Percentiles rank a stretch among this genome's conserved stretches.
These are phyloP conservation scores for Patella vulgata DNA, from an alignment of 1,140 invertebrate genomes.

Conservation along the genomic window DNA sequence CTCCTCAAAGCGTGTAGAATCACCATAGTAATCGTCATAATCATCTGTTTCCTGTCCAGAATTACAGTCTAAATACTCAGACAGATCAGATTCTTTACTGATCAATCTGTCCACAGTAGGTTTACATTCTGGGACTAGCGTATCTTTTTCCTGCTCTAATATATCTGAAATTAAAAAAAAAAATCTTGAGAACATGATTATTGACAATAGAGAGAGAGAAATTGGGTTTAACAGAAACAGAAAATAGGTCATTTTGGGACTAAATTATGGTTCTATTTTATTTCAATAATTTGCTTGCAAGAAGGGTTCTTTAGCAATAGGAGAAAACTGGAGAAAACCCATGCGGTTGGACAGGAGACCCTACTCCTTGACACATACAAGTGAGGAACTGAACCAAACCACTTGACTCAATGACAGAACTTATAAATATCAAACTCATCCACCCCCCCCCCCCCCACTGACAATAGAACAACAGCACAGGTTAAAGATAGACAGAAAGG, in stretches of 20 bases:
- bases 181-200: neutral
- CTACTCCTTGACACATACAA: too few relatives aligned
- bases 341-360: too few relatives aligned
- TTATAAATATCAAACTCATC: too few relatives aligned
- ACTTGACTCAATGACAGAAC: too few relatives aligned
- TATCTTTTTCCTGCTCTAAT: neutral
- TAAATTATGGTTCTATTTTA: neutral
- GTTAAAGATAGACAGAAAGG: neutral
- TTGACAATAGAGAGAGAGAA: neutral
- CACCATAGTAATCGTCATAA: neutral
- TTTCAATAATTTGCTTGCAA: neutral
- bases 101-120: constrained; percentile 5
- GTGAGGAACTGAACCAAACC: too few relatives aligned
- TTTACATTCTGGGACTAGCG: neutral
- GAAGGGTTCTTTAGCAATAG: too few relatives aligned
- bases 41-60: constrained; percentile 22
- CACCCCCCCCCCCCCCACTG: too few relatives aligned
- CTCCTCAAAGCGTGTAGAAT: too few relatives aligned
- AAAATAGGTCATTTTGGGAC: neutral
- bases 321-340: too few relatives aligned
- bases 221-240: neutral
- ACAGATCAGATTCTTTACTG: constrained; percentile 27
- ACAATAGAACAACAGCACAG: too few relatives aligned
- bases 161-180: neutral
- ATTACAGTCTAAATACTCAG: constrained; percentile 22